phyloP scores from a whole-genome alignment of 2,888 invertebrate genomes.

The Scaptomyza cyrtandrae region DNA sequence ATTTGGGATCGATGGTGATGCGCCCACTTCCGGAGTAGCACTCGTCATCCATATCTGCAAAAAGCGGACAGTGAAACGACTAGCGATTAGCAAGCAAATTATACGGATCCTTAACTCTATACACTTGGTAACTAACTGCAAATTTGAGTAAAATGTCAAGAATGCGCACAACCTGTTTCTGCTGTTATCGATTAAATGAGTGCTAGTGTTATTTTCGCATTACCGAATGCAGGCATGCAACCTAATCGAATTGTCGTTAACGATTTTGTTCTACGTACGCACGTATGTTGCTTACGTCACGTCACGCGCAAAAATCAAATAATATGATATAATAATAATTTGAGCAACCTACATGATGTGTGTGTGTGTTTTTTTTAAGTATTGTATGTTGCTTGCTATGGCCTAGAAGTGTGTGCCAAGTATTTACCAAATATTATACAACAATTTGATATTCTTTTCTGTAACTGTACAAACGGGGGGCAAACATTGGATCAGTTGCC shows the following conservation, averaged over 20 bases:
- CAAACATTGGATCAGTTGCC: conserved; percentile 53
- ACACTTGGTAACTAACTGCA: not conserved
- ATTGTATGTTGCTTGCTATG: conserved; percentile 11
- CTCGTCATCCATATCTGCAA: conserved; percentile 94
- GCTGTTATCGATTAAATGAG: conserved; percentile 1
- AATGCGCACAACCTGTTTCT: not conserved
- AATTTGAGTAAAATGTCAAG: not conserved
- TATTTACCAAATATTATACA: conserved; percentile 57
- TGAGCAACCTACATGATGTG: too few species aligned
- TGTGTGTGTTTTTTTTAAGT: not conserved
- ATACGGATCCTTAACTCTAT: not conserved
- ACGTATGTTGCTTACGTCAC: conserved; percentile 16
- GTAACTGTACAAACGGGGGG: conserved; percentile 58
- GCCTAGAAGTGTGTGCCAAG: not conserved
- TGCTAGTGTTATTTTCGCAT: not conserved
- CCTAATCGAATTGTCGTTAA: not conserved
- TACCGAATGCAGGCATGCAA: not conserved
- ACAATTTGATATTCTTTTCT: conserved; percentile 56
- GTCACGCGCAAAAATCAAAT: conserved; percentile 35
- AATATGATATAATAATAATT: too few species aligned
- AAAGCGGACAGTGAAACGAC: not conserved
- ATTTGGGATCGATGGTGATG: conserved; percentile 79
- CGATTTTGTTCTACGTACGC: conserved; percentile 3
- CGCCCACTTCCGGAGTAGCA: conserved; percentile 89
- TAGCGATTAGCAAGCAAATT: not conserved